Percentiles rank a stretch among this genome's conserved stretches.
Evolutionary conservation across 2,113 vertebrate genomes (phyloP).

Genomic region (Alectura lathami): DNA sequence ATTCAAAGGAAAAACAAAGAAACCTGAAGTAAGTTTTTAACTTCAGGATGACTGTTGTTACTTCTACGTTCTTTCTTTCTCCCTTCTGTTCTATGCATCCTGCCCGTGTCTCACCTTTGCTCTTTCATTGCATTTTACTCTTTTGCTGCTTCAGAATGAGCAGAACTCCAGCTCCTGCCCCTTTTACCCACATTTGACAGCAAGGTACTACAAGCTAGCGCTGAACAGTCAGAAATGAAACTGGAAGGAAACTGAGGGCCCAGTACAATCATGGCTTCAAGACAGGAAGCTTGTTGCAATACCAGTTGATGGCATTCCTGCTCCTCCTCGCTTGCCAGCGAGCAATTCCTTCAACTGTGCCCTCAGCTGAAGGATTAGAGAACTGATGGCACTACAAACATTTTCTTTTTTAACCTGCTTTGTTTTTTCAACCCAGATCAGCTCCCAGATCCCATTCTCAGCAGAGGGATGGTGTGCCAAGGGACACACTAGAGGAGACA

Average conservation of each 20-base stretch:
- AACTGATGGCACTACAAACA: background rate
- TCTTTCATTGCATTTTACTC: background rate
- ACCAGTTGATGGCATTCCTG: background rate
- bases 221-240: background rate
- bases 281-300: background rate
- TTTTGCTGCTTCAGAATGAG: background rate
- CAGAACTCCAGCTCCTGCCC: background rate
- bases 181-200: background rate
- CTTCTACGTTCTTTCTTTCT: background rate
- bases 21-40: background rate
- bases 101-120: accelerated
- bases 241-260: too few relatives aligned
- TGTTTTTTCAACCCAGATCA: background rate
- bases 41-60: background rate
- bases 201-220: background rate
- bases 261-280: background rate
- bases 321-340: background rate
- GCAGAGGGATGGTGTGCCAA: background rate
- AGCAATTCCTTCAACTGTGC: background rate
- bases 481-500: background rate
- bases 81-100: background rate
- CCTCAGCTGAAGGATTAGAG: background rate
- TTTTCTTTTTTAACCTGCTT: background rate
- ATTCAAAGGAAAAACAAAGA: background rate
- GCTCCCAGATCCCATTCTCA: background rate